Percentiles rank a stretch among this genome's conserved stretches.
phyloP scores from a whole-genome alignment of 2,888 invertebrate species.

The Tetragonisca angustula region DNA sequence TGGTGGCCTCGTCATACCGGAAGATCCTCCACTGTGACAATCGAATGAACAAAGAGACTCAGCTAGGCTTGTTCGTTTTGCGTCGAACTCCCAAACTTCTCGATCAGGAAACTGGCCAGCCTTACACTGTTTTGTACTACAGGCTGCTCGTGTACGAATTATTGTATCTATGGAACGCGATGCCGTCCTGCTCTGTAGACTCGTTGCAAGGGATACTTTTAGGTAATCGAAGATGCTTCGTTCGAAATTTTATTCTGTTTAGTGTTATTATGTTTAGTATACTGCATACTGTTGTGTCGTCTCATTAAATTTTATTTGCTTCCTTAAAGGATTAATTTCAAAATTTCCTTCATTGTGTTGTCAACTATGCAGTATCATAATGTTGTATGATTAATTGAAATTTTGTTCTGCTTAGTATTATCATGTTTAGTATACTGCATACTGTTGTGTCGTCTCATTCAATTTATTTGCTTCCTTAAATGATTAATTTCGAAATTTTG shows the following conservation, averaged over 20 bases:
- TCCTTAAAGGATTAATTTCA: neutral
- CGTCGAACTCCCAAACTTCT: slow-evolving; percentile 78
- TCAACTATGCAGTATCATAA: no score
- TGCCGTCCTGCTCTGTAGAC: slow-evolving; percentile 85
- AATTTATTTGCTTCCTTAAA: neutral
- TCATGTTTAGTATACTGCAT: no score
- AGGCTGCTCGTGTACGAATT: slow-evolving; percentile 87
- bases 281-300: no score
- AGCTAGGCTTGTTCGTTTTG: slow-evolving; percentile 80
- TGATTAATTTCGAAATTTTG: neutral
- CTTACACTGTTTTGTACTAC: slow-evolving; percentile 83
- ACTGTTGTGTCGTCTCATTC: no score
- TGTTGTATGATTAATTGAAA: no score
- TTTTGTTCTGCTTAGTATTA: no score
- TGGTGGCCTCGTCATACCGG: slow-evolving; percentile 79
- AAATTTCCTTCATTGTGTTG: neutral
- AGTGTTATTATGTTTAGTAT: no score
- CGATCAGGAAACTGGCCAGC: slow-evolving; percentile 69
- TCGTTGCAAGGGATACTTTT: slow-evolving; percentile 82
- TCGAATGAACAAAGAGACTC: slow-evolving; percentile 73
- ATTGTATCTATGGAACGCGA: slow-evolving; percentile 89
- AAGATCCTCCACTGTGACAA: slow-evolving; percentile 82
- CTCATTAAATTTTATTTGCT: no score
- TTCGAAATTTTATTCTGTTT: no score
- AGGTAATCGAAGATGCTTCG: slow-evolving; percentile 79